Base-by-base conservation (phyloP, 2,797 vertebrate species). In the Propithecus deckenii region DNA sequence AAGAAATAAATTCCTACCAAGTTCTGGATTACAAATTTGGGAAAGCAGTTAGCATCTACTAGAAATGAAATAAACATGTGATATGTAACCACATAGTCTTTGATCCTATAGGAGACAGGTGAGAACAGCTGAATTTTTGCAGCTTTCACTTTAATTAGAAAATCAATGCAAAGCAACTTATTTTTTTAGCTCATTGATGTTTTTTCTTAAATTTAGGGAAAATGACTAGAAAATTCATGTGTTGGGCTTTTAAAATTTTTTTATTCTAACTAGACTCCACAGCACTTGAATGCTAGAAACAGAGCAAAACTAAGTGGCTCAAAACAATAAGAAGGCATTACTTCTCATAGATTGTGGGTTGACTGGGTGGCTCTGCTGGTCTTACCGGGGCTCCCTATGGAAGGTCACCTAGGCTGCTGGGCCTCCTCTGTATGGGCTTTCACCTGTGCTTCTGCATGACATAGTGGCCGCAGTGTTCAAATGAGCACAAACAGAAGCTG, bases 1-100 rank as follows among this genome's bases (percentile, higher is more conserved):
- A 90, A 88, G 57, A 96, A 87, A 91, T 57, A 69, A 91, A 75
- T 86, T 76, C 57, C 78, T 80, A 71, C 57, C 72, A 85, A 80
- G 30, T 50, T 91, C 91, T 80, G 28, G 30, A 76, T 96, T 85
- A 50, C 61, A 52, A 50, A 55, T 74, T 69, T 75, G 46, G 80
- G 20, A 75, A 6, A 48, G 43, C 17, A 85, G 43, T 88, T 84
- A 93, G 18, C 67, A 81, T 50, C 43, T 80, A 81, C 71, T 57
- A 74, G 59, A 85, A 89, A 65, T 85, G 88, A 94, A 67, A 65
- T 80, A 75, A 71, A 57, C 4, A n/a, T 13, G 15, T 35, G 43
- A 43, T 32, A 55, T 72, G 76, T 22, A 15, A 18, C n/a, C 4
- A 32, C 18, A 14, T 0, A 78, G 32, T 7, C 55, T 63, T 48